Evolutionary conservation across 2,888 invertebrate genomes (phyloP).

Genomic region (Pheosia gnoma): DNA sequence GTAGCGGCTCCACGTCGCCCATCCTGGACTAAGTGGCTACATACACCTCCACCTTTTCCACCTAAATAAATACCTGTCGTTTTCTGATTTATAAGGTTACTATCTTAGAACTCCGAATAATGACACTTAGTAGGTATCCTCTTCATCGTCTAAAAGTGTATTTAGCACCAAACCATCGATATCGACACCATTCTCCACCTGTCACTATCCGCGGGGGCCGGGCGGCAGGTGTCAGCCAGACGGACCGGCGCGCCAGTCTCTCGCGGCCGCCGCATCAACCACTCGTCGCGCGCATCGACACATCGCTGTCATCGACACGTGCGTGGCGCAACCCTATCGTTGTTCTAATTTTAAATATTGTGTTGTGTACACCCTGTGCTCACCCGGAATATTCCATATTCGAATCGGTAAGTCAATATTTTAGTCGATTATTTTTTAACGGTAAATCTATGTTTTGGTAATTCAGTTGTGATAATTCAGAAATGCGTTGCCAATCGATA

Average conservation of each 20-base stretch:
- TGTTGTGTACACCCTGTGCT: constrained; percentile 68
- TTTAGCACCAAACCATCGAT: constrained; percentile 59
- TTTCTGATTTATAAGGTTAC: too few relatives aligned
- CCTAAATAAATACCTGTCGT: too few relatives aligned
- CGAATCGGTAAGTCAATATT: constrained; percentile 16
- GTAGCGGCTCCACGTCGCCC: too few relatives aligned
- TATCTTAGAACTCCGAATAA: too few relatives aligned
- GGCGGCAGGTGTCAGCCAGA: constrained; percentile 78
- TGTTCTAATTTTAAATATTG: constrained; percentile 66
- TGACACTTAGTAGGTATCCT: too few relatives aligned
- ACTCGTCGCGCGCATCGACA: constrained; percentile 63
- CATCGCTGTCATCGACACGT: constrained; percentile 65
- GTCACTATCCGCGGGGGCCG: constrained; percentile 71
- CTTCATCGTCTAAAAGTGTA: background rate
- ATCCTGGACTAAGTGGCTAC: too few relatives aligned
- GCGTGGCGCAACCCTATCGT: constrained; percentile 75
- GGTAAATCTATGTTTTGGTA: constrained; percentile 63
- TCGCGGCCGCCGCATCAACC: constrained; percentile 68
- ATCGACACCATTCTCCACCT: constrained; percentile 69
- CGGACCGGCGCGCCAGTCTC: constrained; percentile 81
- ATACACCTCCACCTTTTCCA: too few relatives aligned
- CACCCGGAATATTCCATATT: constrained; percentile 41
- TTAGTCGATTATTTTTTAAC: constrained; percentile 28
- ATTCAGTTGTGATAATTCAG: constrained; percentile 55
- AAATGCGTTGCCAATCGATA: constrained; percentile 57